Evolutionary conservation across 2,113 vertebrate species (phyloP).

Genomic region (Mesitornis unicolor): DNA sequence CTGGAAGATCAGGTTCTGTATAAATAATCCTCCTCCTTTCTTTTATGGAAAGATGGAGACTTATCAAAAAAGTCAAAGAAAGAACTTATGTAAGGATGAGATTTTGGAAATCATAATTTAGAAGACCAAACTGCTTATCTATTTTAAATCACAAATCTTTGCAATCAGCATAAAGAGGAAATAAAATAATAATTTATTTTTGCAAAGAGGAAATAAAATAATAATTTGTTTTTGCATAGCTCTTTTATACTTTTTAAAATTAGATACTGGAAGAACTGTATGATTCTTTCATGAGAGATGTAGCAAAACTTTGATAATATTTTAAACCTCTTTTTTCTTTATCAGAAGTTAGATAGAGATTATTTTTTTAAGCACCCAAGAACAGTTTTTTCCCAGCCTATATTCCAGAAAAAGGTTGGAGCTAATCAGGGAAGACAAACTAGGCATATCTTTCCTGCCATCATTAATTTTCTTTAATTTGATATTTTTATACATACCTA

Average conservation of each 20-base stretch:
- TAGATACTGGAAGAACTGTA: not conserved
- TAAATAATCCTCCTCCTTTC: not conserved
- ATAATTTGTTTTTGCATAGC: not conserved
- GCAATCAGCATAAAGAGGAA: not conserved
- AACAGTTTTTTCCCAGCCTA: not conserved
- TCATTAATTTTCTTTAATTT: not conserved
- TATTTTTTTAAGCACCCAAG: not conserved
- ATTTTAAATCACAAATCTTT: not conserved
- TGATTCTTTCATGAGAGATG: not conserved
- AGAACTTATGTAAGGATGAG: accelerated
- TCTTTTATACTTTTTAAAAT: not conserved
- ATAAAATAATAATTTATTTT: not conserved
- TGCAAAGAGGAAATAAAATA: not conserved
- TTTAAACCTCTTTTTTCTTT: not conserved
- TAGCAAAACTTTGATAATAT: not conserved
- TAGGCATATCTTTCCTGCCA: not conserved
- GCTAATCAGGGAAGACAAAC: not conserved
- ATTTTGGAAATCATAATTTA: not conserved
- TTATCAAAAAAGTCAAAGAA: not conserved
- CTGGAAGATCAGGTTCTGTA: not conserved
- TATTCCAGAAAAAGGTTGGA: not conserved
- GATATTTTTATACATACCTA: not conserved
- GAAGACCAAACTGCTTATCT: not conserved
- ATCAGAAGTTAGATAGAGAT: not conserved
- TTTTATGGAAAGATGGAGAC: not conserved